Conservation (phyloP, 2,113 vertebrate species). For the Lasiurus borealis region DNA sequence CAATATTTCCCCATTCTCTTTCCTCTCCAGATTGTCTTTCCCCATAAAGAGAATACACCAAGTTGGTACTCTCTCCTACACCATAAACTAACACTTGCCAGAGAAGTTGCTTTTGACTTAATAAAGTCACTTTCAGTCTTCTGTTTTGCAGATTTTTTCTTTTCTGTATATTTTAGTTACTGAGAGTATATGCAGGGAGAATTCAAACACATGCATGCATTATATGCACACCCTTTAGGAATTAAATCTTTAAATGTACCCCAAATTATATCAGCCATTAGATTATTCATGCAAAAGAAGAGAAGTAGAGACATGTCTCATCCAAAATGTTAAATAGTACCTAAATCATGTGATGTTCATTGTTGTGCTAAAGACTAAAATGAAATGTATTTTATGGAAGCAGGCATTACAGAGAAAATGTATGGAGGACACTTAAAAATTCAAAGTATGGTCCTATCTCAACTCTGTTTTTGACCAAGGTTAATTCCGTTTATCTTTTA, state of each 20-base stretch:
- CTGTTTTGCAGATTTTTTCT: neutral
- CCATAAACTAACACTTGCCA: neutral
- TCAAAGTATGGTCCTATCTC: neutral
- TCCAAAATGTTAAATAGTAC: constrained; percentile 3
- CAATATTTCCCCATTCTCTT: constrained; percentile 58
- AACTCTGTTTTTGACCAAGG: neutral
- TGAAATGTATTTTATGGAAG: neutral
- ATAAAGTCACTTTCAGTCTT: constrained; percentile 18
- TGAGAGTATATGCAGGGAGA: neutral
- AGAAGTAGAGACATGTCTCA: neutral
- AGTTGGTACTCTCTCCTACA: neutral
- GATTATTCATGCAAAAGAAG: neutral
- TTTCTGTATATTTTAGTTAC: constrained; percentile 42
- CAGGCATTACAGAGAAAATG: neutral
- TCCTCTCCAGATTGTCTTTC: constrained; percentile 39
- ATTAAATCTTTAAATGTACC: constrained; percentile 53
- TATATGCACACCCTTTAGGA: neutral
- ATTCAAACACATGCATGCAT: neutral
- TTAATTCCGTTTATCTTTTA: constrained; percentile 8
- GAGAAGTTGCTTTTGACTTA: neutral
- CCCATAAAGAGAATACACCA: neutral
- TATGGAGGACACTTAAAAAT: neutral
- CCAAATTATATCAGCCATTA: neutral
- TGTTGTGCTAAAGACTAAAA: constrained; percentile 15
- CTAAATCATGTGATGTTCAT: neutral